phyloP scores from a whole-genome alignment of 1,140 invertebrate species.

The Drosophila willistoni region DNA sequence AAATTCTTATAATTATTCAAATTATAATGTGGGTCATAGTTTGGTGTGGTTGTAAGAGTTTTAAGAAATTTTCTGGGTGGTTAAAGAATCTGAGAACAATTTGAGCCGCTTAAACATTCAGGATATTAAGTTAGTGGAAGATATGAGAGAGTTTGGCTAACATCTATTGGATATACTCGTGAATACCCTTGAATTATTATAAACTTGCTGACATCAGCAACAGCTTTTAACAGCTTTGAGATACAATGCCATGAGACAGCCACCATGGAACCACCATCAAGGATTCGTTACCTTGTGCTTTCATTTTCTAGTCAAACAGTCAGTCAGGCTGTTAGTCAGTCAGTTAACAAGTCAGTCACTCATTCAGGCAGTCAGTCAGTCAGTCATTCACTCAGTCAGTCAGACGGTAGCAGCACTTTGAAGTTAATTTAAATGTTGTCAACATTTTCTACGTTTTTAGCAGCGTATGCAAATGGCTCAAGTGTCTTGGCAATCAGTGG shows the following conservation, averaged over 20 bases:
- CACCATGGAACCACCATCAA: conserved; percentile 20
- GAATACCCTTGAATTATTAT: conserved; percentile 24
- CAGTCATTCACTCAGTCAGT: conserved; percentile 25
- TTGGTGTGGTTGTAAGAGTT: too few relatives aligned
- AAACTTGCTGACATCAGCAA: conserved; percentile 43
- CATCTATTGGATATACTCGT: conserved; percentile 27
- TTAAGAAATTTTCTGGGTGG: too few relatives aligned
- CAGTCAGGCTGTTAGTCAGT: conserved; percentile 5
- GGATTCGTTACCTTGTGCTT: not conserved
- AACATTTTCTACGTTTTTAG: conserved; percentile 70
- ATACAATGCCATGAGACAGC: conserved; percentile 13
- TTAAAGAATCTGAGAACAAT: too few relatives aligned
- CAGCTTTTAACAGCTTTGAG: conserved; percentile 12
- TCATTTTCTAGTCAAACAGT: conserved; percentile 18
- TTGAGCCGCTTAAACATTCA: too few relatives aligned
- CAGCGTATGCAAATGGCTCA: conserved; percentile 75
- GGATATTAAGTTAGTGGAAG: too few relatives aligned
- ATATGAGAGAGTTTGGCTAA: too few relatives aligned
- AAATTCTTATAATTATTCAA: too few relatives aligned
- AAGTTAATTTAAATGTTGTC: conserved; percentile 82
- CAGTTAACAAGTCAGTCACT: conserved; percentile 3
- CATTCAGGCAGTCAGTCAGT: conserved; percentile 43
- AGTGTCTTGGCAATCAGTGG: conserved; percentile 60
- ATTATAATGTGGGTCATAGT: too few relatives aligned
- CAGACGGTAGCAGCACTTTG: conserved; percentile 70